These are phyloP conservation scores for Camelus dromedarius DNA, from an alignment of 2,113 vertebrate genomes.

Conservation along the genomic window DNA sequence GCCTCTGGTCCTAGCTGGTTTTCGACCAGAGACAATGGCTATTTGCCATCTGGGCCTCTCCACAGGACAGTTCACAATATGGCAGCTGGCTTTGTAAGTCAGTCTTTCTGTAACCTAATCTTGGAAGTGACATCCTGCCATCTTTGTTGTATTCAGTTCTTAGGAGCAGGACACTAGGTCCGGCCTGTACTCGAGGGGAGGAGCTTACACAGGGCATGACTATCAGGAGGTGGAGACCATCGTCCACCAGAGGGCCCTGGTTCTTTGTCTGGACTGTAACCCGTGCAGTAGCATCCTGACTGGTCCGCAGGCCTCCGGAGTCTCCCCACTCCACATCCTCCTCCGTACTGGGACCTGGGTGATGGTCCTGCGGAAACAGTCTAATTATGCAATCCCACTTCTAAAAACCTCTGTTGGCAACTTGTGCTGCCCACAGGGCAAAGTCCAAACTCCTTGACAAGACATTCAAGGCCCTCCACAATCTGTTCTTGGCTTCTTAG, in stretches of 20 bases:
- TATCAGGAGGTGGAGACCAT: background rate
- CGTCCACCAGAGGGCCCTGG: conserved; percentile 21
- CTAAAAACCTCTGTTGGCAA: background rate
- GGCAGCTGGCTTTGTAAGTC: background rate
- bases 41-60: background rate
- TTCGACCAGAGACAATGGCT: background rate
- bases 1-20: background rate
- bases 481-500: background rate
- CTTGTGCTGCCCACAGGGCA: background rate
- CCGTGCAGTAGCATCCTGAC: background rate
- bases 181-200: background rate
- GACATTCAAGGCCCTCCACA: background rate
- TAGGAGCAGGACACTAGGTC: background rate
- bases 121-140: background rate
- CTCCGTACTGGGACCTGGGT: background rate
- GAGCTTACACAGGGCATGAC: background rate
- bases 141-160: background rate
- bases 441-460: background rate
- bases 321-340: background rate
- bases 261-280: conserved; percentile 6
- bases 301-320: background rate
- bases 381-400: background rate
- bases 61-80: background rate
- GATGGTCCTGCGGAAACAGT: background rate
- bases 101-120: background rate